Percentiles rank a stretch among this genome's conserved stretches.
phyloP scores from a whole-genome alignment of 2,797 vertebrate species.

The Eulemur coronatus region DNA sequence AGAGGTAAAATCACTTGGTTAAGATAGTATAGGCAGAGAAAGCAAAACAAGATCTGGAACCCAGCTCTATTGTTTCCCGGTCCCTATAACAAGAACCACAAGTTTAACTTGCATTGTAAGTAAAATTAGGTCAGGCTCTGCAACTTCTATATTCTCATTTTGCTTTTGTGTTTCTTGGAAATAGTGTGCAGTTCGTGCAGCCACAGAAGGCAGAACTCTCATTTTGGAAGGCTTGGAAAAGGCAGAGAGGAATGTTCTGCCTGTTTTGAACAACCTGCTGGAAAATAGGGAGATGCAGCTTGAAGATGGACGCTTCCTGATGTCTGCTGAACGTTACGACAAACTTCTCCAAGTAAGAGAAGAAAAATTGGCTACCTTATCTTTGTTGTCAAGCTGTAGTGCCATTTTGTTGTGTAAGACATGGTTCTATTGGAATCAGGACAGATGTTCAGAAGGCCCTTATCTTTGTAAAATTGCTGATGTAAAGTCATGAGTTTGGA shows the following conservation, averaged over 20 bases:
- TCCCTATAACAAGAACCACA: background rate
- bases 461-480: background rate
- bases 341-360: conserved; percentile 93
- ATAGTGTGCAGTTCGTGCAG: conserved; percentile 97
- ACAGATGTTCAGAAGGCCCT: background rate
- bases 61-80: background rate
- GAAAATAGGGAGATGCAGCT: conserved; percentile 99
- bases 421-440: background rate
- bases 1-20: background rate
- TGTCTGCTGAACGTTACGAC: conserved; percentile 95
- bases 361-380: background rate
- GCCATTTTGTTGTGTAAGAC: background rate
- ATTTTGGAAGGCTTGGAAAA: conserved; percentile 97
- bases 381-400: background rate
- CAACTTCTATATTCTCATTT: background rate
- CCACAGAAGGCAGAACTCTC: conserved; percentile 94
- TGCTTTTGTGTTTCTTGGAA: conserved; percentile 71
- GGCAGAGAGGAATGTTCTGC: conserved; percentile 96
- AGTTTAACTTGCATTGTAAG: background rate
- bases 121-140: background rate
- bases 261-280: conserved; percentile 96
- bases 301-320: conserved; percentile 98
- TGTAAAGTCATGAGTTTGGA: background rate
- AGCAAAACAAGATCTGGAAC: background rate
- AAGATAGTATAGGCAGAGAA: background rate